Evolutionary conservation across 2,888 invertebrate genomes (phyloP), one percentile per base, ranked within the genome.

Genomic region (Capitulum mitella): DNA sequence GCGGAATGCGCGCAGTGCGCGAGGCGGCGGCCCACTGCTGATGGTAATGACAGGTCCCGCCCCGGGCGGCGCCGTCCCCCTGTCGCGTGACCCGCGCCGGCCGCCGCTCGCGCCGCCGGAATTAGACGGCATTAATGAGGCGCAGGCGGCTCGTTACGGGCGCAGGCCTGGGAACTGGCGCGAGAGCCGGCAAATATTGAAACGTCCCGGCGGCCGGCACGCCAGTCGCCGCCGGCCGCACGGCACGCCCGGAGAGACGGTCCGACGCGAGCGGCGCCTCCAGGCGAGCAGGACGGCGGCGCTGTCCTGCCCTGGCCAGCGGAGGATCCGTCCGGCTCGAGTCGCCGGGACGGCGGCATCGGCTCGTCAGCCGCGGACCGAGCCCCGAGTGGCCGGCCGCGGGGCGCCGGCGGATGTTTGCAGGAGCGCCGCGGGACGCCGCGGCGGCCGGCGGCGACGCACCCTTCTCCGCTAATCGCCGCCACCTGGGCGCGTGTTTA

Each of bases 81-180:
- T 32, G 29, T 64, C 64, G 64, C 64, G 64, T 64, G 64, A 64
- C 37, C 64, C 64, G 34, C 6, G 34, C 1, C n/a, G 29, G 10
- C 58, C n/a, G 58, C 40, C 10, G 26, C 70, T 26, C 10, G 34
- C 19, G 40, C 70, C 26, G 70, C 22, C 19, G 37, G 26, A 70
- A 70, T 70, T 70, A 40, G 70, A 8, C 70, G 70, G 37, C 34
- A 70, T 70, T 70, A 70, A 40, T 40, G 70, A 37, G 34, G 70
- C 40, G 22, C 22, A 5, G 37, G 10, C 70, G 37, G 70, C 29
- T 40, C 8, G 64, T 34, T 34, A 34, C 19, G 19, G 70, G 16
- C 70, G 12, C 70, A 12, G 10, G 40, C 26, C 40, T 26, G 70
- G 34, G 26, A 40, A 26, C 70, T 2, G 70, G 14, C 70, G 22